Conservation (phyloP, 2,113 vertebrate species). For the Girardinichthys multiradiatus region DNA sequence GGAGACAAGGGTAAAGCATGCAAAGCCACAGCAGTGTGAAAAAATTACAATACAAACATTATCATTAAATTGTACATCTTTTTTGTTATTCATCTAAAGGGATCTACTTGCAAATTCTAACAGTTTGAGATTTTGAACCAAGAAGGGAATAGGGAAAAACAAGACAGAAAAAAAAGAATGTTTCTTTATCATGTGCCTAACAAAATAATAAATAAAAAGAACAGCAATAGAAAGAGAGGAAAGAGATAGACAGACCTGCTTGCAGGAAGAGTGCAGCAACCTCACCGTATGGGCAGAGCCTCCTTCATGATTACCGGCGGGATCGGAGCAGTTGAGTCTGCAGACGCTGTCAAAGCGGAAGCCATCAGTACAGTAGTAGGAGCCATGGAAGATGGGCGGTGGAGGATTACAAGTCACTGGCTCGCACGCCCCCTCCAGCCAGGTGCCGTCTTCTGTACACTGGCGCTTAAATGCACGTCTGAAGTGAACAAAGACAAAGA, state of each 20-base stretch:
- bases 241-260: conserved; percentile 81
- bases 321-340: conserved; percentile 86
- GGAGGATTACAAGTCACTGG: conserved; percentile 94
- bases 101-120: neutral
- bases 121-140: neutral
- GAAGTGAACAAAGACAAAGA: conserved; percentile 19
- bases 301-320: conserved; percentile 79
- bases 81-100: neutral
- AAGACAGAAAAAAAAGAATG: conserved; percentile 12
- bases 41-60: conserved; percentile 20
- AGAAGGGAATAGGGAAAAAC: conserved; percentile 3
- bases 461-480: conserved; percentile 95
- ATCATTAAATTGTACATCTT: too few species aligned
- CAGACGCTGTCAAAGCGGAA: conserved; percentile 96
- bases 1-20: conserved; percentile 49
- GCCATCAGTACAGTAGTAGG: conserved; percentile 92
- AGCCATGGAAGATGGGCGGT: conserved; percentile 89
- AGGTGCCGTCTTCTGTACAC: conserved; percentile 94
- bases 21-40: conserved; percentile 15
- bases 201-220: conserved; percentile 29
- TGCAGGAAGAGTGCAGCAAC: conserved; percentile 77
- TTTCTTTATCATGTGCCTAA: conserved; percentile 2
- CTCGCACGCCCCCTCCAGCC: conserved; percentile 89
- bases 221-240: conserved; percentile 62
- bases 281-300: conserved; percentile 86